Evolutionary conservation across 2,888 invertebrate genomes (phyloP), one percentile per base, ranked within the genome.

Genomic region (Eupithecia insigniata): DNA sequence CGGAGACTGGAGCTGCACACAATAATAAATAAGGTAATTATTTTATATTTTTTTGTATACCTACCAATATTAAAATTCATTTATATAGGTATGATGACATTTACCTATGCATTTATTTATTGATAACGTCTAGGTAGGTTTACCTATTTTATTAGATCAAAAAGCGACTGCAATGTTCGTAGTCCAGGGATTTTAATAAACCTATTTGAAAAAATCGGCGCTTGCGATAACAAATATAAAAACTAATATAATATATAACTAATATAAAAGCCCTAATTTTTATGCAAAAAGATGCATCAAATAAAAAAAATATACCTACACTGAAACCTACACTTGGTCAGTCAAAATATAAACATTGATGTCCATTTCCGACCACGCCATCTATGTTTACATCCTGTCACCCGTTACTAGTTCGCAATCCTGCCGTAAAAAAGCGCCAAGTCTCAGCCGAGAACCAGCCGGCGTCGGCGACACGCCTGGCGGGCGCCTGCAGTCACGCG

Each of bases 401-500:
- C 70, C 74, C 62, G 16, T 12, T 70, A 39, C 67, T 88, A 89
- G 87, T 91, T 88, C 84, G 0, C 26, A 67, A 67, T 82, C 76
- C 77, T 76, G 76, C 84, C 89, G 80, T 76, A 55, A 69, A 51
- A 58, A 75, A 85, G 92, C 93, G 92, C 92, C 90, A 83, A 90
- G 89, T 92, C 91, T 91, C 92, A 92, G 83, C 86, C 90, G 61
- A 64, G 36, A 64, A 64, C 62, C 3, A 22, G 22, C 22, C 22
- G 4, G 4, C n/a, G 22, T 0, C 62, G 89, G 85, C 89, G 89
- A 88, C 90, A 90, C 91, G 90, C 90, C n/a, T n/a, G n/a, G n/a
- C n/a, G n/a, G n/a, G n/a, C n/a, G n/a, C n/a, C 90, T 90, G 91
- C 92, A 94, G 93, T 92, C 93, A 93, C 92, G 93, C 93, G 93